Evolutionary conservation across 2,888 invertebrate genomes (phyloP), one percentile per base, ranked within the genome.

Genomic region (Drosophila dives): DNA sequence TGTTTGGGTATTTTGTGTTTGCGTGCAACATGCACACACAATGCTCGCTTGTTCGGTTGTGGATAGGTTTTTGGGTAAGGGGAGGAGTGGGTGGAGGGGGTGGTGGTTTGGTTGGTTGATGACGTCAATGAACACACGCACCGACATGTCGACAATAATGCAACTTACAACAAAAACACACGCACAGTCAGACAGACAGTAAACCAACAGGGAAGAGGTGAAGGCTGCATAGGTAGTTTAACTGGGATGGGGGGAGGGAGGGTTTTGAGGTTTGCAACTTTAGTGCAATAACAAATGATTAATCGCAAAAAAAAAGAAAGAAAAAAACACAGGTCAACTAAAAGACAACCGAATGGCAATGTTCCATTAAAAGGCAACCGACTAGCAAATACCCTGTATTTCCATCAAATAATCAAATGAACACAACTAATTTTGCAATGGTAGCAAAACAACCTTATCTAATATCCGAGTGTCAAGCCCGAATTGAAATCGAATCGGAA

Each of bases 121-220:
- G 88, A 86, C 90, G 85, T 86, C 83, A 89, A 86, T 88, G 88
- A 63, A 63, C 64, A 76, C 84, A 84, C 79, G 82, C 86, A 89
- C 74, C 62, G 62, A 59, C 73, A 63, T 49, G 68, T 72, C 70
- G 75, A 75, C 88, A 83, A 85, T 77, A 86, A 63, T 61, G 61
- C 68, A 85, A 79, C 40, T 58, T 12, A 45, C 12, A 32, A 73
- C 65, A 77, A 64, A 72, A 50, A 54, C 36, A 66, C n/a, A 45
- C n/a, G n/a, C 17, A 42, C n/a, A 45, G 56, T 29, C 15, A 36
- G 38, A 55, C 33, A 56, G 38, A 49, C 36, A 56, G 64, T 34
- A 17, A 17, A 54, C 26, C 17, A 7, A 36, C 36, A 38, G 11
- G 26, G 23, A 20, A 23, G 20, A 20, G 34, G 26, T 17, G 42